Conservation (phyloP, 2,888 invertebrate genomes). For the Thereva unica region DNA sequence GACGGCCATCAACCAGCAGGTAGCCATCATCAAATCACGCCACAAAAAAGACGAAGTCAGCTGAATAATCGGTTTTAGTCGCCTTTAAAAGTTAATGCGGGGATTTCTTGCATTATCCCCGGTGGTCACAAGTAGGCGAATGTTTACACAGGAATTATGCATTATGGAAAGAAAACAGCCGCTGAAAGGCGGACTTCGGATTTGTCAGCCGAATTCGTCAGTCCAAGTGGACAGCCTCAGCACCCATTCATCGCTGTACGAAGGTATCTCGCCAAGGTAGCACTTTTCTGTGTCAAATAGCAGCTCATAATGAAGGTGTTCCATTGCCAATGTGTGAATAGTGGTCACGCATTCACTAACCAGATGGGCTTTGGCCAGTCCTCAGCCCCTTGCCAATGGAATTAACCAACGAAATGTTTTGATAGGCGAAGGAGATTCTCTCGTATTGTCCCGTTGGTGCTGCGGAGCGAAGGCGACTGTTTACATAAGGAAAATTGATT, state of each 20-base stretch:
- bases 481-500: conserved; percentile 34
- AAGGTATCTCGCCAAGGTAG: neutral
- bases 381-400: conserved; percentile 4
- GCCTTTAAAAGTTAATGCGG: conserved; percentile 35
- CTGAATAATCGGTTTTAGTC: conserved; percentile 30
- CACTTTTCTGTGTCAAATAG: neutral
- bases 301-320: neutral
- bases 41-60: conserved; percentile 15
- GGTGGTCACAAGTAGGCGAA: conserved; percentile 14
- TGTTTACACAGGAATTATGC: conserved; percentile 34
- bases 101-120: conserved; percentile 33
- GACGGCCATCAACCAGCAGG: neutral
- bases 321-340: conserved; percentile 11
- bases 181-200: conserved; percentile 18
- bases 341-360: conserved; percentile 24
- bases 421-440: conserved; percentile 22
- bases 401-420: conserved; percentile 27
- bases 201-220: conserved; percentile 10
- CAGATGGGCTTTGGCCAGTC: conserved; percentile 24
- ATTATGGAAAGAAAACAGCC: conserved; percentile 35
- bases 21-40: neutral
- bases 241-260: neutral
- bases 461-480: conserved; percentile 6
- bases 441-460: conserved; percentile 13
- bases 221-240: conserved; percentile 13